Evolutionary conservation across 2,797 vertebrate species (phyloP), one percentile per base, ranked within the genome.

Genomic region (Acanthurus lineatus): DNA sequence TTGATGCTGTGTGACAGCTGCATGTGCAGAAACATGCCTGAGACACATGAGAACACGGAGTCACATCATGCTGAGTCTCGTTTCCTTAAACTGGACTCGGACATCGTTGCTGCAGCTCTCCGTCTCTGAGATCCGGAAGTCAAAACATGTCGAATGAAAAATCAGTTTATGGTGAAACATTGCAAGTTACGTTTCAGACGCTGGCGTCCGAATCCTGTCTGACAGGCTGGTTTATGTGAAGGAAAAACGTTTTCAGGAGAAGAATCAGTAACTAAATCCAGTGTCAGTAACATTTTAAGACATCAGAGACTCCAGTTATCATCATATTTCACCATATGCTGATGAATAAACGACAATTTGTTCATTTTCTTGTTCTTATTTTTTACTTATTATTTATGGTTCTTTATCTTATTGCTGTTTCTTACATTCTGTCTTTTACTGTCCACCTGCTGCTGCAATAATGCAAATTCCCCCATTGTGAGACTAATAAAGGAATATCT

Each of bases 1-100:
- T 70, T 69, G 16, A 78, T 73, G 5, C 53, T 4, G 19, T 54
- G 60, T 66, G 69, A 73, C 51, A 48, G 58, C 52, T 78, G 40
- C 9, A 16, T 17, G 66, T 60, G 61, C 54, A 35, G 61, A 59
- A 79, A 67, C 67, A 57, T n/a, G 48, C 59, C 9, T 22, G 59
- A 61, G 40, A 63, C 57, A 76, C 66, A 52, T 9, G 49, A 51
- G 40, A 3, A 32, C 32, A 48, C 4, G 12, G 66, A 63, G 25
- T 52, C 45, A 35, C 0, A 38, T 47, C 5, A 38, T 25, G 32
- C 35, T 56, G 38, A 38, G 19, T 10, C 10, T 32, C 35, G 17
- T 40, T 2, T 32, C 25, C 2, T 14, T 32, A 40, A 22, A 35
- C 19, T 11, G 54, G 54, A 28, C 4, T 19, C 45, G 9, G 42